A percentile compares a stretch with the other conserved stretches of the same genome.
phyloP scores from a whole-genome alignment of 2,113 vertebrate genomes.

The Phylloscopus trochiloides region DNA sequence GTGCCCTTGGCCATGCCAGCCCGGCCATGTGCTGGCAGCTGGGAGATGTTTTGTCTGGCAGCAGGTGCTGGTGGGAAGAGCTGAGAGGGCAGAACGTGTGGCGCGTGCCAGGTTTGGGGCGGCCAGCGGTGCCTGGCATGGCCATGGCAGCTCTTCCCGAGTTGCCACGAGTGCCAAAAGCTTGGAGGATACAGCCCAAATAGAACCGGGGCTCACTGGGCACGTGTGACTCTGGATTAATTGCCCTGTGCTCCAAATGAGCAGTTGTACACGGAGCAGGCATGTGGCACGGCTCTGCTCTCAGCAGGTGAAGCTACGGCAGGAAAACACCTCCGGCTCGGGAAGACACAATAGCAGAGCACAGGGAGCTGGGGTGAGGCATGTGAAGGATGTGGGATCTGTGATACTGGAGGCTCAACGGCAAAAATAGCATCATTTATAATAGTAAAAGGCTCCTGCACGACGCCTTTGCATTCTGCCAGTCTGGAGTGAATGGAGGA shows the following conservation, averaged over 20 bases:
- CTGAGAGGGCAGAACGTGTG: neutral
- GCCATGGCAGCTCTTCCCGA: neutral
- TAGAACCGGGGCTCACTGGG: rapidly evolving
- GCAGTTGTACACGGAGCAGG: neutral
- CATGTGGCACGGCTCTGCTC: neutral
- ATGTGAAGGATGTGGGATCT: neutral
- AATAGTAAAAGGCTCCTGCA: conserved; percentile 21
- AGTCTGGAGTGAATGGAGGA: conserved; percentile 22
- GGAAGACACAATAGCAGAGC: neutral
- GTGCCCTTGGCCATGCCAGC: conserved; percentile 1
- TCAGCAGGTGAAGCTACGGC: neutral
- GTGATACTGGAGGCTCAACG: neutral
- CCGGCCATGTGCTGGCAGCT: neutral
- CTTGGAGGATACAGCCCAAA: rapidly evolving
- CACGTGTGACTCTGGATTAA: neutral
- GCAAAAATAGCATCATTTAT: conserved; percentile 37
- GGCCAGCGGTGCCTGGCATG: neutral
- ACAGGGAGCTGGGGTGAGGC: neutral
- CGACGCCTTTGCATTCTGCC: conserved; percentile 23
- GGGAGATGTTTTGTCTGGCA: conserved; percentile 44
- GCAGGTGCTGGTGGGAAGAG: neutral
- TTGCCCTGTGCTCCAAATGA: neutral
- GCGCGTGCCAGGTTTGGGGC: neutral
- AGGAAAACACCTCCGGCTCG: conserved; percentile 1
- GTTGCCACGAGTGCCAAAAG: neutral